Conservation (phyloP, 2,888 invertebrate genomes). For the Chalcosyrphus nemorum region DNA sequence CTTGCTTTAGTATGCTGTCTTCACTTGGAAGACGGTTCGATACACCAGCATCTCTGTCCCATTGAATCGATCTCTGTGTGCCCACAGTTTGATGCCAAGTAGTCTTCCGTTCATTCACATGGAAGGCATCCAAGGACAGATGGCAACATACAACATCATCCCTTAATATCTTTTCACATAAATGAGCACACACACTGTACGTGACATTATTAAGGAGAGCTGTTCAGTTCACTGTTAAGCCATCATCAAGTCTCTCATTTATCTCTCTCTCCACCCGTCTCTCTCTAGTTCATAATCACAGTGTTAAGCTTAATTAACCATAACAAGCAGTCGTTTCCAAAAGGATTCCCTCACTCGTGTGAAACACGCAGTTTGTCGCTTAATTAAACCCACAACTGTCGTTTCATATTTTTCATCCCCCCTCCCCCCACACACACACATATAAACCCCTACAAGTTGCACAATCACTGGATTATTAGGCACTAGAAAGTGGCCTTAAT, state of each 20-base stretch:
- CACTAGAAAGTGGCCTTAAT: constrained; percentile 54
- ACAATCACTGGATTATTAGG: constrained; percentile 59
- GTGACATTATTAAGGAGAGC: constrained; percentile 24
- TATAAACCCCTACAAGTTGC: constrained; percentile 2
- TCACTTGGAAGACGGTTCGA: too few species aligned
- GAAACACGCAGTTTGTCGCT: constrained; percentile 57
- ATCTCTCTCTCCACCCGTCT: constrained; percentile 18
- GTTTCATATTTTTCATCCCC: constrained; percentile 25
- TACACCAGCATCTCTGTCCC: too few species aligned
- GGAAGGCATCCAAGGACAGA: too few species aligned
- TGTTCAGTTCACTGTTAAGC: constrained; percentile 12
- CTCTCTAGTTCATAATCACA: constrained; percentile 46
- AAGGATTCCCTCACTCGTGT: constrained; percentile 11
- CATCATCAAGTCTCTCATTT: constrained; percentile 33
- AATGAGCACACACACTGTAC: background rate
- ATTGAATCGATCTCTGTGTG: too few species aligned
- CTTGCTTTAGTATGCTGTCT: too few species aligned
- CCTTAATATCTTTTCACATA: too few species aligned
- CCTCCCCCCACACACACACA: background rate
- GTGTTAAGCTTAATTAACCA: constrained; percentile 50
- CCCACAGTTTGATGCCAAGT: too few species aligned
- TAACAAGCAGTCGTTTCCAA: constrained; percentile 17
- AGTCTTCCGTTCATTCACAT: too few species aligned
- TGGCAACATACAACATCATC: too few species aligned
- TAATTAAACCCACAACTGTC: constrained; percentile 53